Conservation (phyloP, 2,888 invertebrate species). For the Zhuqinia jingwanae region DNA sequence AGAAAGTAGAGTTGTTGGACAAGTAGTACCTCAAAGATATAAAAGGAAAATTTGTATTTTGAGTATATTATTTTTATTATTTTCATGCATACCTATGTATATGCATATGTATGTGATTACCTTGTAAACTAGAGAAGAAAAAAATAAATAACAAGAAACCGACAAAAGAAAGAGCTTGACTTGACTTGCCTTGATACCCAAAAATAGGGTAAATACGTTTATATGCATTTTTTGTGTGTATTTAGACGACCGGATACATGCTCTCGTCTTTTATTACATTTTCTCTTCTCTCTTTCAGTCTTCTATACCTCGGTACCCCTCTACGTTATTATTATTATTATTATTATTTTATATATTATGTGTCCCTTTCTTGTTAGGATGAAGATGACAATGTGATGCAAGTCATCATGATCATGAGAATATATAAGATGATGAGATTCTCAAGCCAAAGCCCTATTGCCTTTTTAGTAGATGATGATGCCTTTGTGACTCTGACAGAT, state of each 20-base stretch:
- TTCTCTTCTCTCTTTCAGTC: no score
- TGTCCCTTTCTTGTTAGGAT: no score
- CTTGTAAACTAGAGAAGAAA: background rate
- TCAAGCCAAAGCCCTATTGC: background rate
- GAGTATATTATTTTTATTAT: background rate
- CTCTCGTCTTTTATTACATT: background rate
- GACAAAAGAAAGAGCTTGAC: background rate
- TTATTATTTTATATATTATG: no score
- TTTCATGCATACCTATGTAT: conserved; percentile 7
- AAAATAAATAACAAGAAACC: background rate
- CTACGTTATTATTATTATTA: no score
- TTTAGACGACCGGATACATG: background rate
- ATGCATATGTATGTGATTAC: conserved; percentile 16
- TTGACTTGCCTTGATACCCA: background rate
- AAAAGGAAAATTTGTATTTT: background rate
- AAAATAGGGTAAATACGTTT: background rate
- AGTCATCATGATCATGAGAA: background rate
- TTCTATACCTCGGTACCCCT: conserved; percentile 13
- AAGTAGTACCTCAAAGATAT: background rate
- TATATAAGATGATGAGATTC: conserved; percentile 10
- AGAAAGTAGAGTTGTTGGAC: no score
- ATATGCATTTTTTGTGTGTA: background rate
- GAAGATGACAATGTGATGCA: conserved; percentile 25
- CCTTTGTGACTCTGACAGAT: conserved; percentile 38
- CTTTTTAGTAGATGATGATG: background rate